These are phyloP conservation scores for Limnodromus scolopaceus DNA, from an alignment of 2,797 vertebrate species.

Conservation along the genomic window DNA sequence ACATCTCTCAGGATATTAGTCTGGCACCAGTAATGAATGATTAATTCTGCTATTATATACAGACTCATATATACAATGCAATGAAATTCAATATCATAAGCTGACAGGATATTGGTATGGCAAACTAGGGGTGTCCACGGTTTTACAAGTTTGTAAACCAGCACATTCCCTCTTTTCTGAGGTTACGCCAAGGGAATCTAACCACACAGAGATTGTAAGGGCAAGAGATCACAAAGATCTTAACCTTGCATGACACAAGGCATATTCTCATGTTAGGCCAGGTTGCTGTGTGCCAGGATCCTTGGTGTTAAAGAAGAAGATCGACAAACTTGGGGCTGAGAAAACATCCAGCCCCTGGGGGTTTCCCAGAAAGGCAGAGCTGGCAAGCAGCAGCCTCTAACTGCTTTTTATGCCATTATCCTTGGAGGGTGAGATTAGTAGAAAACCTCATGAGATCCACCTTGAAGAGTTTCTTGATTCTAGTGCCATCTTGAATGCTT, in stretches of 20 bases:
- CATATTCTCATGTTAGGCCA: background rate
- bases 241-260: background rate
- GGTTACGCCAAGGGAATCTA: background rate
- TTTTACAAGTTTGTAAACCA: background rate
- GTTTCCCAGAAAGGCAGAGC: background rate
- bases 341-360: background rate
- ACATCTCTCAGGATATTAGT: background rate
- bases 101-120: background rate
- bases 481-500: background rate
- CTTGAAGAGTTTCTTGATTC: background rate
- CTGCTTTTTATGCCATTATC: background rate
- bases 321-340: background rate
- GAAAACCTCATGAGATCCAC: background rate
- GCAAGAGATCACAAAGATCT: background rate
- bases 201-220: background rate
- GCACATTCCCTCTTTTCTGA: background rate
- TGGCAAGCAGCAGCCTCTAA: background rate
- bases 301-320: background rate
- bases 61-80: fast-evolving
- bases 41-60: background rate
- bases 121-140: background rate
- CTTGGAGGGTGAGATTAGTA: background rate
- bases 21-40: background rate
- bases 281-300: background rate
- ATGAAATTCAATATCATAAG: background rate